Conservation (phyloP, 2,113 vertebrate genomes). For the Onychorhynchus coronatus region DNA sequence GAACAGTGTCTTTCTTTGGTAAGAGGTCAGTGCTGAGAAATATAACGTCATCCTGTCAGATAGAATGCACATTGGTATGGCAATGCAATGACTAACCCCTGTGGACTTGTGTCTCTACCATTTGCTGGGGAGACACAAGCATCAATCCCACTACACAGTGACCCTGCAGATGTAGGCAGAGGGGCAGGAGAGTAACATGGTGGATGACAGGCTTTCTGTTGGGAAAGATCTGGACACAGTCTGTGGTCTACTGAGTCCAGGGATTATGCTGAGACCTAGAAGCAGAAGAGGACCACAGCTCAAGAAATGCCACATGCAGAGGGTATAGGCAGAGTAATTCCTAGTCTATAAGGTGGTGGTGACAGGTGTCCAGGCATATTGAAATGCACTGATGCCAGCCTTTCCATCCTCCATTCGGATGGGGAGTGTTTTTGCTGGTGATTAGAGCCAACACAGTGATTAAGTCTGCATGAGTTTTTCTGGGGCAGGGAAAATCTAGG, state of each 20-base stretch:
- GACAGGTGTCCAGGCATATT: background rate
- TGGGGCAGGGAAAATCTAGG: background rate
- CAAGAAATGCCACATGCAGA: background rate
- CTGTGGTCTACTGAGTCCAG: background rate
- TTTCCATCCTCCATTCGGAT: background rate
- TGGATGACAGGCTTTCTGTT: background rate
- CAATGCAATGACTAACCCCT: accelerated
- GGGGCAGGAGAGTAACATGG: background rate
- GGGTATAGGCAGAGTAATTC: background rate
- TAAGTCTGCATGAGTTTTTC: background rate
- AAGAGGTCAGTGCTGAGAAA: background rate
- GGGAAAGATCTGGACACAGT: background rate
- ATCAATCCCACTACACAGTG: background rate
- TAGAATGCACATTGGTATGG: background rate
- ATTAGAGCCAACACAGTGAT: background rate
- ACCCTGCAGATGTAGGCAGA: background rate
- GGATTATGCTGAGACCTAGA: background rate
- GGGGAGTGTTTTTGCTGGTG: background rate
- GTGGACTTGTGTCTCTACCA: background rate
- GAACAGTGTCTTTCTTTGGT: background rate
- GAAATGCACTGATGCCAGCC: background rate
- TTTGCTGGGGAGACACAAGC: background rate
- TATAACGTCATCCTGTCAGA: background rate
- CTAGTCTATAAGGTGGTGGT: background rate
- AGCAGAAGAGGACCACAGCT: background rate